phyloP scores from a whole-genome alignment of 2,797 vertebrate genomes.

The Protonibea diacanthus region DNA sequence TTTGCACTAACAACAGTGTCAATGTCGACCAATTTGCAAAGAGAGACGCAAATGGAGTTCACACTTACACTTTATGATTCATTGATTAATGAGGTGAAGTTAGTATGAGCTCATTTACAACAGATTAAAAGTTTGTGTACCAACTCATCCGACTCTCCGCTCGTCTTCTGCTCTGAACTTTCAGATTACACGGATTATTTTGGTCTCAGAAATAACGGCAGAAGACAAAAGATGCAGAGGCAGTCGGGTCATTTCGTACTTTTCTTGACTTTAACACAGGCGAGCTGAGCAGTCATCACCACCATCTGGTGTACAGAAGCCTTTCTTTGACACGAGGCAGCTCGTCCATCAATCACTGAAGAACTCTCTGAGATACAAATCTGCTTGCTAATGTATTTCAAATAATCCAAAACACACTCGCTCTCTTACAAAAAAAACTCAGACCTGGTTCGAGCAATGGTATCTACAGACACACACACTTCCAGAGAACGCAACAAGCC shows the following conservation, averaged over 20 bases:
- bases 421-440: background rate
- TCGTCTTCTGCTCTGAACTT: background rate
- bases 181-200: background rate
- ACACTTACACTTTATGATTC: conserved; percentile 26
- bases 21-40: conserved; percentile 47
- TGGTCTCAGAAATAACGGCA: conserved; percentile 5
- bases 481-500: conserved; percentile 3
- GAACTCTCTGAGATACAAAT: conserved; percentile 42
- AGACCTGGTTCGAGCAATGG: conserved; percentile 4
- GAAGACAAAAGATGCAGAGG: background rate
- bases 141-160: background rate
- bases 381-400: conserved; percentile 34
- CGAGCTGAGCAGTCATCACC: background rate
- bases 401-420: conserved; percentile 19
- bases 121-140: conserved; percentile 33
- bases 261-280: conserved; percentile 15
- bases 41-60: conserved; percentile 46
- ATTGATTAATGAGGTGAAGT: conserved; percentile 50
- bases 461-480: background rate
- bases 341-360: conserved; percentile 42
- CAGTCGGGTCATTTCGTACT: background rate
- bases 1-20: conserved; percentile 36
- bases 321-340: conserved; percentile 6
- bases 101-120: conserved; percentile 11
- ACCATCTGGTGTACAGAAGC: conserved; percentile 52